Evolutionary conservation across 1,140 invertebrate species (phyloP).

Genomic region (Ridgeia piscesae): DNA sequence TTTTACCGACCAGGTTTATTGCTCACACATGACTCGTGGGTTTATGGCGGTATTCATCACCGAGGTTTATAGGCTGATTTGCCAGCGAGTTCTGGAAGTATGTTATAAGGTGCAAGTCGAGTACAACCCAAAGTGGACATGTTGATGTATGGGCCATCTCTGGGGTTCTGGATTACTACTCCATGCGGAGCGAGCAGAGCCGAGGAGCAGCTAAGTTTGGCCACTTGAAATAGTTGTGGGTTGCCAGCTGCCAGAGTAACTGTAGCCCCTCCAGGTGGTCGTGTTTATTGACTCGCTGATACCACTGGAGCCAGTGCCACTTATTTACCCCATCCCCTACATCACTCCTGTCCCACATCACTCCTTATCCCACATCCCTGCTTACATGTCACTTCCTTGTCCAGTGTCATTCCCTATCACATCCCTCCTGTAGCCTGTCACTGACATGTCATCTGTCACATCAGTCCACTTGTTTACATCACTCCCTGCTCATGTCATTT

Average conservation of each 20-base stretch:
- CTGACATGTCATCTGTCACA: too few species aligned
- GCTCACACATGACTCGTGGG: not conserved
- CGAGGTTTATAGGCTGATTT: not conserved
- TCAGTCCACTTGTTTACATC: too few species aligned
- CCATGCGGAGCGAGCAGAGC: not conserved
- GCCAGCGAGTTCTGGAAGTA: not conserved
- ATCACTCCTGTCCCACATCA: not conserved
- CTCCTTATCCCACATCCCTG: not conserved
- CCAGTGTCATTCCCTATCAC: not conserved
- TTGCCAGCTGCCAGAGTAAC: not conserved
- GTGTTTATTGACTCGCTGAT: slow-evolving; percentile 1
- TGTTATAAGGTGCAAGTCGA: not conserved
- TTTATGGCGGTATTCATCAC: not conserved
- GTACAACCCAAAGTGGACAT: not conserved
- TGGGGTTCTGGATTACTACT: not conserved
- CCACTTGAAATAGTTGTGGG: slow-evolving; percentile 4
- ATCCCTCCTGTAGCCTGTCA: not conserved
- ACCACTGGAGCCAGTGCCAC: not conserved
- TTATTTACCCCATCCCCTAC: not conserved
- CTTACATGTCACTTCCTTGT: not conserved
- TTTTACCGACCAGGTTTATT: not conserved
- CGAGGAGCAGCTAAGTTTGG: not conserved
- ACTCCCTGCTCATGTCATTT: too few species aligned
- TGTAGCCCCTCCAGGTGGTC: not conserved
- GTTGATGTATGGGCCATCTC: not conserved